Conservation (phyloP, 2,888 invertebrate species). For the Neoascia interrupta region DNA sequence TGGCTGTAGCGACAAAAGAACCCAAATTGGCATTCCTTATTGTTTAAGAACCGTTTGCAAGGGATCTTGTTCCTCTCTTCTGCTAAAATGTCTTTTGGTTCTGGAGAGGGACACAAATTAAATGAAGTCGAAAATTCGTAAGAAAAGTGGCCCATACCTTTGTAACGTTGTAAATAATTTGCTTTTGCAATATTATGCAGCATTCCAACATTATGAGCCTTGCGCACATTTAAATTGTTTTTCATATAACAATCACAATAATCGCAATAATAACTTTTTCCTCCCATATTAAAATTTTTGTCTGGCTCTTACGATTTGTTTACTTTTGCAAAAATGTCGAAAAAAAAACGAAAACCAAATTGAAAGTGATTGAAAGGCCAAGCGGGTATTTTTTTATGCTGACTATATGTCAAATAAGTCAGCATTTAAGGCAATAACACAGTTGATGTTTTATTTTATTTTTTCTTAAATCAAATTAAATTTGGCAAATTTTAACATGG, state of each 20-base stretch:
- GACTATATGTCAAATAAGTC: too few species aligned
- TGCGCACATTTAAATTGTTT: slow-evolving; percentile 77
- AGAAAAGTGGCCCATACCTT: slow-evolving; percentile 59
- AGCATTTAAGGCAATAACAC: too few species aligned
- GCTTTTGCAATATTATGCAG: slow-evolving; percentile 75
- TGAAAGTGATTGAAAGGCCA: too few species aligned
- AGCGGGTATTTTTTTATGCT: too few species aligned
- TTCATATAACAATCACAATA: slow-evolving; percentile 78
- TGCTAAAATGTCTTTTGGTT: slow-evolving; percentile 54
- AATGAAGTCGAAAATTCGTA: neutral
- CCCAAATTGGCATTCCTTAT: slow-evolving; percentile 58
- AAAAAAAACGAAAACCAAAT: too few species aligned
- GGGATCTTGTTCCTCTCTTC: slow-evolving; percentile 67
- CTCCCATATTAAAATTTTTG: too few species aligned
- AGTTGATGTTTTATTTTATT: too few species aligned
- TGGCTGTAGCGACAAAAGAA: slow-evolving; percentile 62
- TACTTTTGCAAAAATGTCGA: too few species aligned
- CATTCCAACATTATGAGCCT: slow-evolving; percentile 76
- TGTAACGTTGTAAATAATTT: slow-evolving; percentile 71
- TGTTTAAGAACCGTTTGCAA: slow-evolving; percentile 47
- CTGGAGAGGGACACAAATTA: slow-evolving; percentile 21
- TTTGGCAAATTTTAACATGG: too few species aligned
- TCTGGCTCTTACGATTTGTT: too few species aligned
- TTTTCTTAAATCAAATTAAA: too few species aligned
- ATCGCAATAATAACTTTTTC: slow-evolving; percentile 78